Conservation (phyloP, 2,888 invertebrate species). For the Hedychridium roseum region DNA sequence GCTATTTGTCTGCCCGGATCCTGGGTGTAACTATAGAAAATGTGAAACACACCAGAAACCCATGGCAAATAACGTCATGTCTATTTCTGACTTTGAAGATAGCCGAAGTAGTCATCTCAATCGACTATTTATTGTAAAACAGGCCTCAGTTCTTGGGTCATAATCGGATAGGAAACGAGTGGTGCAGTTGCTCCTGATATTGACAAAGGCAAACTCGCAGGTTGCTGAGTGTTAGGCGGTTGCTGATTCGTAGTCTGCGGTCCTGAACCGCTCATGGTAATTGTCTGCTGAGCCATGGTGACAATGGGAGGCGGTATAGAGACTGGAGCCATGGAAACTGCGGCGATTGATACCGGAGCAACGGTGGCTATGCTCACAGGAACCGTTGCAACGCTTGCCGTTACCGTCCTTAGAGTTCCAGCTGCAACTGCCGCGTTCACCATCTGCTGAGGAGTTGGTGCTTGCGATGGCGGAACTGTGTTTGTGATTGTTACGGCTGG, state of each 20-base stretch:
- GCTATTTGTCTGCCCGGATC: too few species aligned
- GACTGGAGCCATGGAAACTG: conserved; percentile 67
- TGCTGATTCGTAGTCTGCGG: conserved; percentile 57
- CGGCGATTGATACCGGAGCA: conserved; percentile 69
- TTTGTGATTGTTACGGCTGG: conserved; percentile 71
- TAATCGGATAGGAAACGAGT: conserved; percentile 73
- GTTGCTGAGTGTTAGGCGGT: conserved; percentile 64
- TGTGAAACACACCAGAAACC: too few species aligned
- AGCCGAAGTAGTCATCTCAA: conserved; percentile 4
- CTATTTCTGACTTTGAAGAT: too few species aligned
- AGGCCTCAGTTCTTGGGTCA: conserved; percentile 67
- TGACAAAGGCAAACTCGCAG: conserved; percentile 64
- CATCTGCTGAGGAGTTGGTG: conserved; percentile 65
- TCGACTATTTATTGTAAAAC: conserved; percentile 43
- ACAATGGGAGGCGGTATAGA: conserved; percentile 69
- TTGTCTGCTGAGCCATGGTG: conserved; percentile 67
- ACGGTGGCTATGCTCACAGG: conserved; percentile 71
- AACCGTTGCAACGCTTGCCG: conserved; percentile 70
- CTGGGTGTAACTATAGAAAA: too few species aligned
- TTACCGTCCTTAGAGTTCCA: conserved; percentile 66
- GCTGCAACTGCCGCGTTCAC: conserved; percentile 62
- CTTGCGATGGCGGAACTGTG: conserved; percentile 66
- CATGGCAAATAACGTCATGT: too few species aligned
- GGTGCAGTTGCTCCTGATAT: conserved; percentile 71
- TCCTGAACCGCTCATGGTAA: conserved; percentile 60